Evolutionary conservation across 2,113 vertebrate species (phyloP).

Genomic region (Panurus biarmicus): DNA sequence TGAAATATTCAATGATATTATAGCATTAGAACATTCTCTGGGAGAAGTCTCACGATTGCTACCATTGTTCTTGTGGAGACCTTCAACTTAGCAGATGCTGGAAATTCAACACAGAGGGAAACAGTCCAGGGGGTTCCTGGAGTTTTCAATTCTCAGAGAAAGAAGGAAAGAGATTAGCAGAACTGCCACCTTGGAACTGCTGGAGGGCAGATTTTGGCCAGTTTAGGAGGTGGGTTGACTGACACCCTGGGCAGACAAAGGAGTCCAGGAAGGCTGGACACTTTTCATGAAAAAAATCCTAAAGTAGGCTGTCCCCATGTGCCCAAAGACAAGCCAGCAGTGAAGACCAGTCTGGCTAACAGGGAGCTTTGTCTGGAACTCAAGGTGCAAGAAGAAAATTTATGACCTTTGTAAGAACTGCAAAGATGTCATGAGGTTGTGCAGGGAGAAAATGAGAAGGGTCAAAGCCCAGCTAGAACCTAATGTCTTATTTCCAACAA

Average conservation of each 20-base stretch:
- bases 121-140: not conserved
- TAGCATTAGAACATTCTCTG: not conserved
- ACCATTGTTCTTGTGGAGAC: not conserved
- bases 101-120: not conserved
- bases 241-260: not conserved
- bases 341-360: not conserved
- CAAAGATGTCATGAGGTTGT: fast-evolving
- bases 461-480: not conserved
- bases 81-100: not conserved
- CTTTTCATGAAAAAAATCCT: not conserved
- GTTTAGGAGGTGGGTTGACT: not conserved
- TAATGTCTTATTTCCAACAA: not conserved
- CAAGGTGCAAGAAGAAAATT: not conserved
- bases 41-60: fast-evolving
- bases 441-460: not conserved
- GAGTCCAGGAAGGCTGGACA: not conserved
- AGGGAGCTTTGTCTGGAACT: not conserved
- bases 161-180: not conserved
- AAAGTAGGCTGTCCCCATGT: not conserved
- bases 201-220: not conserved
- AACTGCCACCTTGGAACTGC: not conserved
- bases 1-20: not conserved
- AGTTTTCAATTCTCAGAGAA: not conserved
- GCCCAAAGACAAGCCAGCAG: not conserved
- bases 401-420: not conserved